A percentile compares a stretch with the other conserved stretches of the same genome.
Conservation (phyloP, 2,113 vertebrate species). For the Cyphotilapia sp. region DNA sequence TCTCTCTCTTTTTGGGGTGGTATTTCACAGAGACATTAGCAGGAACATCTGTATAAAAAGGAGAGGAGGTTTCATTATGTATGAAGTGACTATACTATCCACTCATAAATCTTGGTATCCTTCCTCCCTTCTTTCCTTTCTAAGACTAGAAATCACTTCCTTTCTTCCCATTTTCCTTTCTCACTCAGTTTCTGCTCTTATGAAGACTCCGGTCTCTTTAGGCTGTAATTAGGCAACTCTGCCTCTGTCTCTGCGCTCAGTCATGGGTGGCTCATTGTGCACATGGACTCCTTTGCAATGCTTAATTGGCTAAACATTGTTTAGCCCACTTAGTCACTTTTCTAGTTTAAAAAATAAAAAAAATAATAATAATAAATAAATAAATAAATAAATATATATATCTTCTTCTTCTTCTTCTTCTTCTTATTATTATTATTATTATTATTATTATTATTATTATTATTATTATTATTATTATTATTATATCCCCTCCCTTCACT, state of each 20-base stretch:
- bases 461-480: neutral
- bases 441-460: neutral
- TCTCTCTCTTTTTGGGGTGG: neutral
- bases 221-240: slow-evolving; percentile 60
- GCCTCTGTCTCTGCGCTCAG: slow-evolving; percentile 44
- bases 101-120: neutral
- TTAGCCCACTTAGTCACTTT: slow-evolving; percentile 28
- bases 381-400: too few species aligned
- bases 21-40: neutral
- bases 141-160: neutral
- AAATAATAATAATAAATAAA: too few species aligned
- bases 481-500: neutral
- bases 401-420: too few species aligned
- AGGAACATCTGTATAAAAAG: neutral
- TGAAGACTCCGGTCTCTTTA: slow-evolving; percentile 50
- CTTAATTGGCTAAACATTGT: slow-evolving; percentile 60
- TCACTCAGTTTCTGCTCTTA: slow-evolving; percentile 24
- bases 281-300: slow-evolving; percentile 51
- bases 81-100: neutral
- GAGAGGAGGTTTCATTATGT: neutral
- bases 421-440: too few species aligned
- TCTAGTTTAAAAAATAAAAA: neutral
- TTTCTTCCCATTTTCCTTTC: neutral
- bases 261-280: slow-evolving; percentile 57
- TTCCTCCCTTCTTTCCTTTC: neutral